Base-by-base conservation (phyloP, 1,140 invertebrate genomes). In the Meloidogyne floridensis region DNA sequence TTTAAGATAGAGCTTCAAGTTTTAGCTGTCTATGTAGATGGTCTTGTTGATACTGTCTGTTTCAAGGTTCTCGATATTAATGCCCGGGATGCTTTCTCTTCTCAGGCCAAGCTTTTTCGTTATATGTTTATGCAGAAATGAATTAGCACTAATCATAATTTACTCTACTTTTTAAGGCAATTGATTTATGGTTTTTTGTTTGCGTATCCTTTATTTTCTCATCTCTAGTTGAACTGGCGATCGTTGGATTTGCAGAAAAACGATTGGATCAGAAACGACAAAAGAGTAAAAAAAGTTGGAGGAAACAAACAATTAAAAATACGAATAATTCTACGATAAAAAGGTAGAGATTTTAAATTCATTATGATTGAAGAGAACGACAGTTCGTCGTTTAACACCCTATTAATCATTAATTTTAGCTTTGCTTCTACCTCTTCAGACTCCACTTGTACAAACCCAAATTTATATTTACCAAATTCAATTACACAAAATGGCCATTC, bases 161-260 rank as follows among this genome's bases (percentile, higher is more conserved):
- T 18, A 4, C 3, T 20, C 72, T 18, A 10, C 9, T 15, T 51
- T 18, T 73, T 76, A 59, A 86, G 84, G 85, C 85, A 47, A 86
- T 86, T 54, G 91, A 91, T 82, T 85, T 91, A 9, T 91, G 91
- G 91, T 90, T 91, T 77, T 90, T 91, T 71, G 87, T 87, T 20
- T 91, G 91, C 77, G 85, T 91, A 6, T 83, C 89, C 15, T 91
- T 91, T 82, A 91, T 91, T 11, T 91, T 91, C 82, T 87, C 91
- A 10, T 89, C 90, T 2, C 84, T 91, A 9, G 84, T 91, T 53
- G 91, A 91, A 84, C 88, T 91, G 81, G 91, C 91, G 32, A 85
- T 91, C 75, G 90, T 91, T 43, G 88, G 86, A 42, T 90, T 89
- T 78, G 87, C 90, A 42, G 88, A 88, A 75, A 87, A 86, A 75